A percentile compares a stretch with the other conserved stretches of the same genome.
These are phyloP conservation scores for Brachyopa scutellaris DNA, from an alignment of 2,888 invertebrate genomes.

Conservation along the genomic window DNA sequence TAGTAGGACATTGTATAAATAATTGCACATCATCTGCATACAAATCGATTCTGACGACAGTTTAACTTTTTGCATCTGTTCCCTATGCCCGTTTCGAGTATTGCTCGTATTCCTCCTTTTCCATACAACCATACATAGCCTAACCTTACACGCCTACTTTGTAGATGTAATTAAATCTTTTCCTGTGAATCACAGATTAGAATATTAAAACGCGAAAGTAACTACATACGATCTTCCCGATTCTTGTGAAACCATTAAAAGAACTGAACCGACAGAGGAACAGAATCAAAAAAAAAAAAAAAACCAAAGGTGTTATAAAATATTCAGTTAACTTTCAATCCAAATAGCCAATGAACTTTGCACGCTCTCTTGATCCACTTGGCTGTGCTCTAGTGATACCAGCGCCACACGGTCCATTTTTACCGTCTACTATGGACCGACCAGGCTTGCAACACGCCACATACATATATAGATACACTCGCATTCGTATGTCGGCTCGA, in stretches of 20 bases:
- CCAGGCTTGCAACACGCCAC: neutral
- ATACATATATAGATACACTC: no score
- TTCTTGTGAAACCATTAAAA: conserved; percentile 41
- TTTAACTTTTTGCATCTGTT: no score
- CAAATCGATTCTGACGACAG: no score
- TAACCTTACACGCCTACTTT: neutral
- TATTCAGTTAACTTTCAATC: conserved; percentile 46
- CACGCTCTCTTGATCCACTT: conserved; percentile 37
- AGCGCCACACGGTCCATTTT: conserved; percentile 22
- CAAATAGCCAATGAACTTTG: conserved; percentile 67
- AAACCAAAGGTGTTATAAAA: conserved; percentile 27
- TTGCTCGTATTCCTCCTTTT: no score
- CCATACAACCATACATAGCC: no score
- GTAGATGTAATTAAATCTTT: conserved; percentile 27
- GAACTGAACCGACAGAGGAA: neutral
- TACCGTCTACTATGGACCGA: conserved; percentile 34
- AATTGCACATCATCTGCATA: no score
- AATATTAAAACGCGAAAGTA: conserved; percentile 16
- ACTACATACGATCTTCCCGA: neutral
- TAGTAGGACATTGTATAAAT: no score
- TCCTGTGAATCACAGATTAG: conserved; percentile 44
- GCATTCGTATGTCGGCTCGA: conserved; percentile 42
- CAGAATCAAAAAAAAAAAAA: neutral
- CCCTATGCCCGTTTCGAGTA: no score
- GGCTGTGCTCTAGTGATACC: conserved; percentile 53